phyloP scores from a whole-genome alignment of 2,113 vertebrate genomes.

The Geococcyx californianus region DNA sequence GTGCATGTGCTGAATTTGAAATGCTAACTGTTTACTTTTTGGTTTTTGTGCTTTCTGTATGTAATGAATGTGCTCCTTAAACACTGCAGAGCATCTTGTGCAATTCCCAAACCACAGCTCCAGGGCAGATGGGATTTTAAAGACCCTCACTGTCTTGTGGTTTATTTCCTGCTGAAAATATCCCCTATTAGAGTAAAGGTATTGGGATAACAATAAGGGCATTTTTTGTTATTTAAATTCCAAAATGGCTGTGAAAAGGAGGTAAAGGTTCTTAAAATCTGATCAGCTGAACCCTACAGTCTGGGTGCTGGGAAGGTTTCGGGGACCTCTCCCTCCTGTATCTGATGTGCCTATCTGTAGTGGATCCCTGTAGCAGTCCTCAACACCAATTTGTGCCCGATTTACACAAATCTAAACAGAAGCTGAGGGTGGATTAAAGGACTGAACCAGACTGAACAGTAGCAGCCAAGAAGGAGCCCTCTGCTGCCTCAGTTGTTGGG shows the following conservation, averaged over 20 bases:
- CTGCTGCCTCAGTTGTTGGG: neutral
- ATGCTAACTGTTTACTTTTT: neutral
- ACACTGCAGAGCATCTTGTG: neutral
- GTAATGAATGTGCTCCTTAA: neutral
- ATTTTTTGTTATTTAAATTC: neutral
- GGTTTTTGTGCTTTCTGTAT: neutral
- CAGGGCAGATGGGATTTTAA: neutral
- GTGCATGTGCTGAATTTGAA: neutral
- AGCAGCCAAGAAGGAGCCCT: neutral
- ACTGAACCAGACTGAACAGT: neutral
- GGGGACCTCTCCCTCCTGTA: neutral
- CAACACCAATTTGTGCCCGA: rapidly evolving
- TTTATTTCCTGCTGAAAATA: neutral
- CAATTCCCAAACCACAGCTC: neutral
- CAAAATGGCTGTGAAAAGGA: neutral
- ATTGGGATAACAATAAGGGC: neutral
- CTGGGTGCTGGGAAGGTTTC: neutral
- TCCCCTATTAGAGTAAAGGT: rapidly evolving
- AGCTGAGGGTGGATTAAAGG: neutral
- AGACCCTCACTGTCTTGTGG: neutral
- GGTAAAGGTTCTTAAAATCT: neutral
- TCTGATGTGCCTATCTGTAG: neutral
- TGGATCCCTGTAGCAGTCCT: rapidly evolving
- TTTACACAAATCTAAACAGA: neutral
- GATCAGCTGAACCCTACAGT: rapidly evolving